Conservation (phyloP, 2,113 vertebrate genomes). For the Colius striatus region DNA sequence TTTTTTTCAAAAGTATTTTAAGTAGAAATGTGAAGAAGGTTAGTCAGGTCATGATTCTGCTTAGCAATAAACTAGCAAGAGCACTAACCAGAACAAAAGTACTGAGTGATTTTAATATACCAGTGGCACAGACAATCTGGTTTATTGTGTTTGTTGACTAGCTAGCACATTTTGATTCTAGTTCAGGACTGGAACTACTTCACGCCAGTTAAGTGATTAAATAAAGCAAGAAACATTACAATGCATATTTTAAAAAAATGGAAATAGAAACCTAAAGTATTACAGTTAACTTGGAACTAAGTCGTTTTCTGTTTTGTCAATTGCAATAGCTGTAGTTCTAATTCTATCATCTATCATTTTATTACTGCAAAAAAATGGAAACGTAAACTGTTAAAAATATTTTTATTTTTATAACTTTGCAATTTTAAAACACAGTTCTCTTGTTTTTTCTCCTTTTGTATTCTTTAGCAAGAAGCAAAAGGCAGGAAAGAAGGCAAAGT, state of each 20-base stretch:
- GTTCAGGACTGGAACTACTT: neutral
- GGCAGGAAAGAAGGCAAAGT: fast-evolving
- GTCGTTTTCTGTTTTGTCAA: neutral
- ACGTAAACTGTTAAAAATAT: neutral
- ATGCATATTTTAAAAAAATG: neutral
- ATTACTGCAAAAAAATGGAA: neutral
- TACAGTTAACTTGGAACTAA: neutral
- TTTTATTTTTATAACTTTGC: neutral
- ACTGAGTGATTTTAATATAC: neutral
- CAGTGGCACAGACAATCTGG: neutral
- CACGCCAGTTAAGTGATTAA: neutral
- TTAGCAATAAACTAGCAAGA: neutral
- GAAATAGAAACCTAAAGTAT: neutral
- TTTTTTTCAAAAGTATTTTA: neutral
- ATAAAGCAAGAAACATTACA: neutral
- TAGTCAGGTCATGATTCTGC: neutral
- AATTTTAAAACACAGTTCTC: neutral
- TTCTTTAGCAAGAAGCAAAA: neutral
- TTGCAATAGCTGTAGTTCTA: neutral
- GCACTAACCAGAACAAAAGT: neutral
- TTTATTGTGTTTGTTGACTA: neutral
- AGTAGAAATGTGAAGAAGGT: neutral
- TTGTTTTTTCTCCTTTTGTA: neutral
- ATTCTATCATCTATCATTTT: neutral
- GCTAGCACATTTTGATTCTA: neutral